Conservation (phyloP, 2,113 vertebrate species). For the Lophotis ruficrista region DNA sequence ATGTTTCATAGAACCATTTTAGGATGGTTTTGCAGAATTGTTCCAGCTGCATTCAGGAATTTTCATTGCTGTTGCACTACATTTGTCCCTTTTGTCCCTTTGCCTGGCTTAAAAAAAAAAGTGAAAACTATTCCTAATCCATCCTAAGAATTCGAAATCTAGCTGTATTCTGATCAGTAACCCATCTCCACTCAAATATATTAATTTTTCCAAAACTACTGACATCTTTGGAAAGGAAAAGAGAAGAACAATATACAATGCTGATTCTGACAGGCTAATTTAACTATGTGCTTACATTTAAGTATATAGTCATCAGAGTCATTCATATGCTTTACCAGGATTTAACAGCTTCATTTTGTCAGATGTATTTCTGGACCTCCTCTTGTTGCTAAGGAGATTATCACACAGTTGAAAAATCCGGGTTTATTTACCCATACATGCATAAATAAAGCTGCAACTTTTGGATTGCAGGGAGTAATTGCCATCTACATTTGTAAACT, state of each 20-base stretch:
- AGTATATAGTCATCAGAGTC: neutral
- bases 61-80: neutral
- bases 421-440: constrained; percentile 34
- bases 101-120: neutral
- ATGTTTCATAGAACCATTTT: neutral
- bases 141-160: neutral
- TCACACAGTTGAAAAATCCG: constrained; percentile 27
- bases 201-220: neutral
- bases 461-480: neutral
- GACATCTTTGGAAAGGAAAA: neutral
- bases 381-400: constrained; percentile 62
- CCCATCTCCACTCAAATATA: neutral
- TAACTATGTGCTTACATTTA: constrained; percentile 7
- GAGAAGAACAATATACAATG: neutral
- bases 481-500: constrained; percentile 16
- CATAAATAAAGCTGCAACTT: constrained; percentile 53
- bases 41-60: neutral
- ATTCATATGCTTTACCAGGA: constrained; percentile 20
- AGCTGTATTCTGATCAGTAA: neutral
- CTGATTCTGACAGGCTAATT: neutral
- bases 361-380: constrained; percentile 55
- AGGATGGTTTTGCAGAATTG: neutral
- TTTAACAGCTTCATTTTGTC: constrained; percentile 16
- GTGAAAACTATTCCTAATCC: neutral
- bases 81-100: neutral